Percentiles rank a stretch among this genome's conserved stretches.
Conservation (phyloP, 2,113 vertebrate species). For the Pelecanus crispus region DNA sequence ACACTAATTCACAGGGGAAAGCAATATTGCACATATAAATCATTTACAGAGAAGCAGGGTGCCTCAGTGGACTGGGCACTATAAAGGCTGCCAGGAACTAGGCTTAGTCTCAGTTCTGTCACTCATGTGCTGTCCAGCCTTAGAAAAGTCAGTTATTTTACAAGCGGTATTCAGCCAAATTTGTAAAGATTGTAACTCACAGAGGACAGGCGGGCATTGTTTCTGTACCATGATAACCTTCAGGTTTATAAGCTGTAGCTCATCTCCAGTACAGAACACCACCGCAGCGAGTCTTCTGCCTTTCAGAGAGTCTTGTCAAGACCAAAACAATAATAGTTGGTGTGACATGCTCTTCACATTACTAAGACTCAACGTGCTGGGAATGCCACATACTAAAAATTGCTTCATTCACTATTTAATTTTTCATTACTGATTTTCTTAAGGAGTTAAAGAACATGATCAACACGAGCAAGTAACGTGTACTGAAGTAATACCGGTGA, state of each 20-base stretch:
- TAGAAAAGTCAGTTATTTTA: neutral
- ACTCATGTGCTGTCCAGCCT: neutral
- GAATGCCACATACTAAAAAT: neutral
- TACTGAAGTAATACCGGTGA: neutral
- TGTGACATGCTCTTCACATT: neutral
- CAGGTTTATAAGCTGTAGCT: neutral
- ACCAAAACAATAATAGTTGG: neutral
- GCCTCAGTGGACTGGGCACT: accelerated
- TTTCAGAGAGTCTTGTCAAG: neutral
- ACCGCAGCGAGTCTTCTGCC: neutral
- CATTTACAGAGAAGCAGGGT: neutral
- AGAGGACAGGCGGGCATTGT: neutral
- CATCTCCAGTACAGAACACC: neutral
- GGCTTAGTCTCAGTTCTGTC: neutral
- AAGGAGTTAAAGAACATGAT: neutral
- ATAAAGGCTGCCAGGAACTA: neutral
- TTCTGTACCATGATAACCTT: neutral
- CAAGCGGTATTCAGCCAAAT: neutral
- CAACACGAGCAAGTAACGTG: neutral
- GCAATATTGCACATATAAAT: neutral
- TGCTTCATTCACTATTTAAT: neutral
- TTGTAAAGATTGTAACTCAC: neutral
- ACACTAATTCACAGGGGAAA: neutral
- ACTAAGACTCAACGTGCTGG: neutral
- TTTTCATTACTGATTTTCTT: neutral